phyloP scores from a whole-genome alignment of 2,113 vertebrate species.

The Sceloporus tristichus region DNA sequence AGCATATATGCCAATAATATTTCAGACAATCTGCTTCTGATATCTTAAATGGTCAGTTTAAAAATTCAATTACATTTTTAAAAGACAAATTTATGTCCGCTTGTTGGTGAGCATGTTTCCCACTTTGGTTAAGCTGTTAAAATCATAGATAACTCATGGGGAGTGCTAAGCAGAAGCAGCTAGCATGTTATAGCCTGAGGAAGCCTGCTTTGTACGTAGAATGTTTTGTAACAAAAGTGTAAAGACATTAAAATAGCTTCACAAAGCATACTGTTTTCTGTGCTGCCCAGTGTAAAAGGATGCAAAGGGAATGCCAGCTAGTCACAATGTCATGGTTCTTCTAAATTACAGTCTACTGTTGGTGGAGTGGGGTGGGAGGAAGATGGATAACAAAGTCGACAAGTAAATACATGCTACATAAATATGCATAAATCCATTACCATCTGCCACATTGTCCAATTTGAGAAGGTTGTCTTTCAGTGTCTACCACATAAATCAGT shows the following conservation, averaged over 20 bases:
- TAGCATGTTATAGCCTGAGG: conserved; percentile 78
- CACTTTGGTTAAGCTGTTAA: conserved; percentile 80
- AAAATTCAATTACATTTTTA: neutral
- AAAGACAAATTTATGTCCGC: conserved; percentile 77
- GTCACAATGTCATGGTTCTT: conserved; percentile 66
- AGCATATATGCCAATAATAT: neutral
- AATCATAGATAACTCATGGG: conserved; percentile 71
- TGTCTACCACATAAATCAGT: conserved; percentile 78
- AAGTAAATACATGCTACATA: conserved; percentile 79
- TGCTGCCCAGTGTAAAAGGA: conserved; percentile 66
- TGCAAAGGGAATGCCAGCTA: conserved; percentile 62
- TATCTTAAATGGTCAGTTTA: conserved; percentile 68
- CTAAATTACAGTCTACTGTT: conserved; percentile 73
- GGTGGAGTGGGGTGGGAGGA: conserved; percentile 57
- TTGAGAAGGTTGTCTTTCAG: conserved; percentile 74
- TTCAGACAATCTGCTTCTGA: conserved; percentile 62
- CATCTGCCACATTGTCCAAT: conserved; percentile 77
- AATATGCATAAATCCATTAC: conserved; percentile 81
- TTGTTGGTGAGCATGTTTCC: conserved; percentile 75
- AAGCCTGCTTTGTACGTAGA: conserved; percentile 78
- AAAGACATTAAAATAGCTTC: conserved; percentile 82
- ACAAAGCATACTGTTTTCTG: conserved; percentile 70
- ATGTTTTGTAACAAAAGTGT: conserved; percentile 83
- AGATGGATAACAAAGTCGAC: conserved; percentile 76
- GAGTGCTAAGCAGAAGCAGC: conserved; percentile 71